Base-by-base conservation (phyloP, 2,797 vertebrate genomes). In the Diglossa cyanea region DNA sequence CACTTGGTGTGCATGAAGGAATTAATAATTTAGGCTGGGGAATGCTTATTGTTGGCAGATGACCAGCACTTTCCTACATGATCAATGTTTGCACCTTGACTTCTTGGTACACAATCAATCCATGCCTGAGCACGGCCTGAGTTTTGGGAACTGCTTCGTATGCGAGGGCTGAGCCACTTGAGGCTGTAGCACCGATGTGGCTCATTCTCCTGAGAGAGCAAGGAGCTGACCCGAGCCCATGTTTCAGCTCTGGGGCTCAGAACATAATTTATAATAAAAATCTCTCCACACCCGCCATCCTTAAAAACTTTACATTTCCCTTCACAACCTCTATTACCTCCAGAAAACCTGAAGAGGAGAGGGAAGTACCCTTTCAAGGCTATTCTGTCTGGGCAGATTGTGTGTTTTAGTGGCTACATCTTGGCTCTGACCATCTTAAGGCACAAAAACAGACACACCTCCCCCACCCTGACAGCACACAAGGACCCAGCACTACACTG, bases 61-160 rank as follows among this genome's bases (percentile, higher is more conserved):
- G 72, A 91, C 72, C 89, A 80, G 85, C 57, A 4, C 40, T 80
- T 71, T 50, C 57, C 61, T 20, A 15, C 37, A 17, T 77, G 94
- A 95, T 94, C 94, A 93, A 68, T 88, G 78, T 73, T n/a, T 71
- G 65, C 75, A 88, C 65, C 94, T 86, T 55, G 71, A 28, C 87
- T 83, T 93, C 71, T 68, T 83, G 85, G 78, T 94, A 47, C 53
- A 28, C 89, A 67, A 77, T 93, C 77, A 76, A 95, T 95, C 72
- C 17, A 1, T 19, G 60, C 67, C 93, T 14, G 20, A 89, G 31
- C 15, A 65, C 0, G 0, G 61, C 63, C 45, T 0, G 11, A 79
- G 44, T 72, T 89, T 91, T 86, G 84, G 90, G 78, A 87, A 47
- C 53, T 39, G 74, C 71, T 80, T 18, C 0, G 0, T 58, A 75